phyloP scores from a whole-genome alignment of 2,797 vertebrate genomes.

The Petrocephalus sullivani region DNA sequence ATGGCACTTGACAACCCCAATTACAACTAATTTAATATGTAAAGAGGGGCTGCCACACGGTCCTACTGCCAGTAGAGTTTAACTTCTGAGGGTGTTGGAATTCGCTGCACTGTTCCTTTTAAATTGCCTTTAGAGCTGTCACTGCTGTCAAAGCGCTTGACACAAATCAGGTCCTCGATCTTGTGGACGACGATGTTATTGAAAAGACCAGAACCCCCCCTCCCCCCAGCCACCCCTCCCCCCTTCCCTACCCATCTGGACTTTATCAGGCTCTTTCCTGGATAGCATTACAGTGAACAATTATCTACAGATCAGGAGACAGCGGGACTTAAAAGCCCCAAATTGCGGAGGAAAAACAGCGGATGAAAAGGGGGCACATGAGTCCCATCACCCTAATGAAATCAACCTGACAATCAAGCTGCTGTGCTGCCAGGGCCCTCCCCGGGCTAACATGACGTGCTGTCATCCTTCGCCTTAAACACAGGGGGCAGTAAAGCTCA shows the following conservation, averaged over 20 bases:
- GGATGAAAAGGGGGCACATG: constrained; percentile 72
- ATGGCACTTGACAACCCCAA: constrained; percentile 6
- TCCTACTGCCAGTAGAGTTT: not conserved
- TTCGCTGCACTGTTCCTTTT: constrained; percentile 24
- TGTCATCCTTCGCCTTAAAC: constrained; percentile 28
- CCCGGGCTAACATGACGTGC: constrained; percentile 24
- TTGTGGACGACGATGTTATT: constrained; percentile 13
- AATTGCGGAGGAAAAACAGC: constrained; percentile 65
- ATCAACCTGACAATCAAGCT: constrained; percentile 68
- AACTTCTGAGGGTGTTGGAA: constrained; percentile 10
- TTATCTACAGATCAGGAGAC: constrained; percentile 86
- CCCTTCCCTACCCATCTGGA: constrained; percentile 75
- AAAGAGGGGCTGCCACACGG: not conserved
- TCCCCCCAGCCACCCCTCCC: constrained; percentile 35
- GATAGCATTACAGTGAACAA: constrained; percentile 79
- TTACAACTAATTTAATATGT: constrained; percentile 5
- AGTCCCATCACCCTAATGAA: constrained; percentile 73
- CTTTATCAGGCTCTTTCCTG: constrained; percentile 85
- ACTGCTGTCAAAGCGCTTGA: constrained; percentile 22
- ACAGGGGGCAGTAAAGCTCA: constrained; percentile 17
- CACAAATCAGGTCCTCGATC: constrained; percentile 18
- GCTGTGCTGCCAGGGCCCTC: constrained; percentile 43
- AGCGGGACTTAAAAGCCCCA: constrained; percentile 76
- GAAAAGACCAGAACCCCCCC: constrained; percentile 11
- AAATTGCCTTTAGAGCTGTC: constrained; percentile 23